Evolutionary conservation across 2,797 vertebrate species (phyloP), one percentile per base, ranked within the genome.

Genomic region (Todus mexicanus): DNA sequence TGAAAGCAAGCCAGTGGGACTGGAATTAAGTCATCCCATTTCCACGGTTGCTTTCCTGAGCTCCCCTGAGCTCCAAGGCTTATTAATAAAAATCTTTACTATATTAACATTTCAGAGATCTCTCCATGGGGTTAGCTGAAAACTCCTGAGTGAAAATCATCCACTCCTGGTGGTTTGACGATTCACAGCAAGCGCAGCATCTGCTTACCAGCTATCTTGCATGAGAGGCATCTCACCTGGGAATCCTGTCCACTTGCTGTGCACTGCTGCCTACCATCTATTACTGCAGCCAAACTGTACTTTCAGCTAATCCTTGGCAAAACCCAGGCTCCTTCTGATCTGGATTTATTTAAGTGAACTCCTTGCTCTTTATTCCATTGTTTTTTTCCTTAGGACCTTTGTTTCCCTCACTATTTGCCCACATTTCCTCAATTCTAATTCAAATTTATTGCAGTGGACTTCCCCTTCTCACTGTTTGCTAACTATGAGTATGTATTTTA

Each of bases 221-320:
- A 2, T 35, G 0, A 0, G 33, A 42, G n/a, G 6, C 56, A 61
- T n/a, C 43, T 37, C 63, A 48, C 20, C 8, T 10, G 0, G 2
- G n/a, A 38, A 25, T 38, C 38, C 45, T 16, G 11, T 7, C 4
- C 15, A 8, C 27, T 5, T n/a, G n/a, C n/a, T n/a, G n/a, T n/a
- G n/a, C n/a, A 1, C 35, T 27, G 18, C 43, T 79, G 71, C 68
- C 33, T 18, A 21, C 37, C 7, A 63, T 7, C 18, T 4, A 9
- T 42, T 50, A 22, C 51, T 7, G 8, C 38, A 61, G 47, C 37
- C 11, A 68, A 77, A 51, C 8, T 9, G 22, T 13, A 27, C 35
- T 40, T 69, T 11, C 31, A 66, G 35, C 42, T 70, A 26, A 13
- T 29, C 40, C 47, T 45, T 23, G 27, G 33, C 71, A 63, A 66